phyloP scores from a whole-genome alignment of 2,888 invertebrate genomes.

The Drosophila conformis region DNA sequence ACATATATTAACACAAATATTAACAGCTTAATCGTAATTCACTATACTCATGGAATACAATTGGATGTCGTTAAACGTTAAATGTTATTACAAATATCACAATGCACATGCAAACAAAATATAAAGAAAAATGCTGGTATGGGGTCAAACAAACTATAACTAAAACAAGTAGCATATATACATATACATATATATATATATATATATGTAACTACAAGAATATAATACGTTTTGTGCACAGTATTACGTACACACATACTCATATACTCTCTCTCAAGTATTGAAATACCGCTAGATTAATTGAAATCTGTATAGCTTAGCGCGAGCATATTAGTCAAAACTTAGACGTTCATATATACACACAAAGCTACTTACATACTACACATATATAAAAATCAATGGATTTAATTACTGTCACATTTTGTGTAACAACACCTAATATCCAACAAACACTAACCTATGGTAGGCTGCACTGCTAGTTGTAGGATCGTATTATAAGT shows the following conservation, averaged over 20 bases:
- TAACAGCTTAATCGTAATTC: slow-evolving; percentile 16
- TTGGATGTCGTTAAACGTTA: slow-evolving; percentile 54
- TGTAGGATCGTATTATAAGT: slow-evolving; percentile 17
- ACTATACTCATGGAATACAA: slow-evolving; percentile 19
- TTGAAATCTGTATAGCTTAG: slow-evolving; percentile 52
- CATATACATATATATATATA: slow-evolving; percentile 2
- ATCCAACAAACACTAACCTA: slow-evolving; percentile 9
- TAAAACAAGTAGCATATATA: slow-evolving; percentile 36
- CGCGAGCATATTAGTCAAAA: slow-evolving; percentile 62
- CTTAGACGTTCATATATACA: slow-evolving; percentile 2
- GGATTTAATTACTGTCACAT: slow-evolving; percentile 10
- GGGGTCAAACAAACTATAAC: slow-evolving; percentile 84
- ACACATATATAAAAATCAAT: slow-evolving; percentile 4
- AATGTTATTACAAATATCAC: slow-evolving; percentile 41
- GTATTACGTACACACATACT: slow-evolving; percentile 50
- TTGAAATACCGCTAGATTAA: slow-evolving; percentile 45
- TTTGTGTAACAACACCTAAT: slow-evolving; percentile 4
- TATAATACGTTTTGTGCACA: slow-evolving; percentile 60
- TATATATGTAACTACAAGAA: slow-evolving; percentile 2
- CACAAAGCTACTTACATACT: slow-evolving; percentile 6
- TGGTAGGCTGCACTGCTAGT: slow-evolving; percentile 15
- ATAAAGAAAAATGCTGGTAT: slow-evolving; percentile 82
- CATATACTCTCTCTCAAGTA: slow-evolving; percentile 63
- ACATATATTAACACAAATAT: slow-evolving; percentile 27
- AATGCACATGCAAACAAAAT: slow-evolving; percentile 41